phyloP scores from a whole-genome alignment of 2,888 invertebrate species.

The Euzophera pinguis region DNA sequence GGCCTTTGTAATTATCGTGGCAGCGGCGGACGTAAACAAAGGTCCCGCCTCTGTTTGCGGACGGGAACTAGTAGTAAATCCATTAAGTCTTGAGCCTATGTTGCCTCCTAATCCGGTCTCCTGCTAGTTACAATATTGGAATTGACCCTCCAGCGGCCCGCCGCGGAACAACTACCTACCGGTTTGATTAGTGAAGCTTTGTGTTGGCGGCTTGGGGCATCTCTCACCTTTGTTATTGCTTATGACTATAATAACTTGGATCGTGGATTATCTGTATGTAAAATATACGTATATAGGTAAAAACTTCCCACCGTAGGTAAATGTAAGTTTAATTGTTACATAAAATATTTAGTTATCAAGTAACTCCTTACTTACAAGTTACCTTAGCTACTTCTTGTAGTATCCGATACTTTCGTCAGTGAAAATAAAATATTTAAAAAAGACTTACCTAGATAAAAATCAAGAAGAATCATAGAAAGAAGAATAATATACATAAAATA shows the following conservation, averaged over 20 bases:
- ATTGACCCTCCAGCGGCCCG: slow-evolving; percentile 22
- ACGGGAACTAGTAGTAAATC: slow-evolving; percentile 42
- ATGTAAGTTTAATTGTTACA: no score
- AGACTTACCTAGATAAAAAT: no score
- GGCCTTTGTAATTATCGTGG: slow-evolving; percentile 24
- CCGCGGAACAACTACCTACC: slow-evolving; percentile 2
- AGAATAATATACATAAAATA: no score
- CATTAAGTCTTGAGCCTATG: slow-evolving; percentile 42
- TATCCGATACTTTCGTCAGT: no score
- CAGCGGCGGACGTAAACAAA: slow-evolving; percentile 30
- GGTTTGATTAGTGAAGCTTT: slow-evolving; percentile 19
- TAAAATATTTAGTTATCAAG: no score
- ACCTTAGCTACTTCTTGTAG: no score
- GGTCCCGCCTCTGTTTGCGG: slow-evolving; percentile 31
- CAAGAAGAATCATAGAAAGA: no score
- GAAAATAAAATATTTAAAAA: no score
- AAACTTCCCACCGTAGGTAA: no score
- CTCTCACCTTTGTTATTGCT: not conserved
- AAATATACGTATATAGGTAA: no score
- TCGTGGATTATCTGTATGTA: no score
- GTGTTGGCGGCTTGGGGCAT: slow-evolving; percentile 4
- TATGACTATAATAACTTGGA: not conserved
- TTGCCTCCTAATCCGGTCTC: slow-evolving; percentile 40
- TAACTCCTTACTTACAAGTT: no score
- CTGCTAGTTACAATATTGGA: slow-evolving; percentile 30